Evolutionary conservation across 2,113 vertebrate species (phyloP), one percentile per base, ranked within the genome.

Genomic region (Chionis minor): DNA sequence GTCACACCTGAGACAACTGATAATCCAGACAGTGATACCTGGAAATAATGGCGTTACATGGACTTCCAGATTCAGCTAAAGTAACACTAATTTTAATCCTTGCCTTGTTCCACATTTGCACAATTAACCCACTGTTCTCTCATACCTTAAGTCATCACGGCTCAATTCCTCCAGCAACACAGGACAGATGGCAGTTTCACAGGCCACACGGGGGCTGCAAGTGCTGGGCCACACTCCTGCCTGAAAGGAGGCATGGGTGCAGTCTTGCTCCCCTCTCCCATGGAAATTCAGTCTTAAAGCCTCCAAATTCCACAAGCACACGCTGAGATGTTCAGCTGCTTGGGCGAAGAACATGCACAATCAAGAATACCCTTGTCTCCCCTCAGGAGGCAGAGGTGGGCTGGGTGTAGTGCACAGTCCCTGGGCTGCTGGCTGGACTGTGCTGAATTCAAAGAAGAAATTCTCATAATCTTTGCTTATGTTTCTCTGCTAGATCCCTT

Each of bases 191-290:
- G 69, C n/a, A 45, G 35, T 47, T 80, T 52, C 56, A 33, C 42
- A 58, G 42, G 47, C 56, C 38, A 21, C 9, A 5, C 1, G 1
- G 18, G 8, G 27, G 7, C 4, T 90, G 4, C 20, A 42, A 80
- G 16, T 22, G n/a, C 77, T 6, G 20, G 47, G 27, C 51, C 30
- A 5, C 0, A 0, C 30, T 77, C n/a, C 32, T 52, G 2, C 2
- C 15, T 24, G 42, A 79, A 28, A 58, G 5, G 4, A 81, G 20
- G 14, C 19, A 28, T 3, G 10, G 27, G n/a, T 75, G 52, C 70
- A 85, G 59, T 27, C 24, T 24, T 5, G 8, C n/a, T 42, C 70
- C 49, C 26, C 67, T 49, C 49, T 66, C 33, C 18, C 18, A 5
- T 6, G 35, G n/a, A 80, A 86, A 90, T 27, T 54, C 30, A 65